These are phyloP conservation scores for Hirtodrosophila duncani DNA, from an alignment of 2,888 invertebrate genomes.

Conservation along the genomic window DNA sequence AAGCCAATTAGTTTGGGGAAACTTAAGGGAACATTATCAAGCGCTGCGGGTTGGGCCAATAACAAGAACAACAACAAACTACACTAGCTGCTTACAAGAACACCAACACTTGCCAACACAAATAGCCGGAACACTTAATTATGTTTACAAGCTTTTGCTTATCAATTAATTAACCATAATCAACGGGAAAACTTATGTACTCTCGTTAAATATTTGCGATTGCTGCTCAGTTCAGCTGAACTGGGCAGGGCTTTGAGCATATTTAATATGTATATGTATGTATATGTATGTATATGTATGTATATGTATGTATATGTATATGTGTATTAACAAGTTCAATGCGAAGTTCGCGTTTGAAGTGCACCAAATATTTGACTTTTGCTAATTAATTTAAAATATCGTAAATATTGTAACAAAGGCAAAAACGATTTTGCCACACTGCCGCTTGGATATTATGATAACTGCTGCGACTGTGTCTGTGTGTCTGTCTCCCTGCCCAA, in stretches of 20 bases:
- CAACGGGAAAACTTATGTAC: conserved; percentile 50
- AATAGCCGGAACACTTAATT: conserved; percentile 26
- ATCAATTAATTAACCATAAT: conserved; percentile 66
- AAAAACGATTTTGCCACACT: too few species aligned
- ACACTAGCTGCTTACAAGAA: too few species aligned
- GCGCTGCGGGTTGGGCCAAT: too few species aligned
- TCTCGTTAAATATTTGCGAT: conserved; percentile 46
- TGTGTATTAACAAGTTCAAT: conserved; percentile 58
- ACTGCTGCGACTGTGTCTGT: too few species aligned
- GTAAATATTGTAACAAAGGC: conserved; percentile 9
- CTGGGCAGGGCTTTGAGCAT: conserved; percentile 14
- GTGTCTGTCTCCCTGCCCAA: too few species aligned
- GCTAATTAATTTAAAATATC: conserved; percentile 61
- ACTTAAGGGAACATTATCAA: too few species aligned
- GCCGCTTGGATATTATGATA: too few species aligned
- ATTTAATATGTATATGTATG: too few species aligned
- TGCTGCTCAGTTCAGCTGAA: conserved; percentile 33
- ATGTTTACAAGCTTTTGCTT: conserved; percentile 59
- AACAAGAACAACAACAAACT: too few species aligned
- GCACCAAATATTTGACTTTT: conserved; percentile 61
- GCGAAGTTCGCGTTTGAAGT: conserved; percentile 56
- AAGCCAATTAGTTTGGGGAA: too few species aligned
- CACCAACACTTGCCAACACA: not conserved
- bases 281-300: too few species aligned
- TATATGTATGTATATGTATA: conserved; percentile 16